Base-by-base conservation (phyloP, 1,140 invertebrate species). In the Sitobion miscanthi region DNA sequence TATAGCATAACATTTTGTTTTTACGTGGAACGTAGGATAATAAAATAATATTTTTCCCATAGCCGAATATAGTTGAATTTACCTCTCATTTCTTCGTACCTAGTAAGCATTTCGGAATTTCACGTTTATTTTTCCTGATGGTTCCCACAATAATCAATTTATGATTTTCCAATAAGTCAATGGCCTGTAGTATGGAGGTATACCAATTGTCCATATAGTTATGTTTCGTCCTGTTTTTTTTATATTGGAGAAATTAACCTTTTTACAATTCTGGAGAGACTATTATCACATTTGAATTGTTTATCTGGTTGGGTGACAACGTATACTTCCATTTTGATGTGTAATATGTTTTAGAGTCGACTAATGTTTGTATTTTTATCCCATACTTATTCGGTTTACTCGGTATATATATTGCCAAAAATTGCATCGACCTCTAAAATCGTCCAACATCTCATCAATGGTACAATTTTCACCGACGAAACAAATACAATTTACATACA, bases 121-220 rank as follows among this genome's bases (percentile, higher is more conserved):
- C n/a, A 92, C 90, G 94, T 95, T 96, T 62, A 95, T 95, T 94
- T 95, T 95, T 94, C 94, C 89, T 94, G 2, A 95, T 45, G 17
- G 95, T 95, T 9, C 94, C 95, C 25, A 95, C 94, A 42, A 93
- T 57, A 45, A 90, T 94, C 20, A 94, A 87, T n/a, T 93, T 94
- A 62, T 94, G 45, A 86, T 88, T 83, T 93, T 92, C 45, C 85
- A 47, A 3, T 38, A 95, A 94, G 42, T 94, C 94, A 93, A 95
- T 94, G 62, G 94, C 94, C 62, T 95, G 94, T 89, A 92, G 90
- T 23, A 95, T 91, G 4, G 94, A 94, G 17, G 94, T 94, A 93
- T 95, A 95, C 94, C 94, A 95, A 94, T 95, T 95, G 94, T 95
- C 95, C 93, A 1, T 38, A 94, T 94, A 17, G 94, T 95, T 23